Evolutionary conservation across 1,140 invertebrate genomes (phyloP), one percentile per base, ranked within the genome.

Genomic region (Drosophila murphyi): DNA sequence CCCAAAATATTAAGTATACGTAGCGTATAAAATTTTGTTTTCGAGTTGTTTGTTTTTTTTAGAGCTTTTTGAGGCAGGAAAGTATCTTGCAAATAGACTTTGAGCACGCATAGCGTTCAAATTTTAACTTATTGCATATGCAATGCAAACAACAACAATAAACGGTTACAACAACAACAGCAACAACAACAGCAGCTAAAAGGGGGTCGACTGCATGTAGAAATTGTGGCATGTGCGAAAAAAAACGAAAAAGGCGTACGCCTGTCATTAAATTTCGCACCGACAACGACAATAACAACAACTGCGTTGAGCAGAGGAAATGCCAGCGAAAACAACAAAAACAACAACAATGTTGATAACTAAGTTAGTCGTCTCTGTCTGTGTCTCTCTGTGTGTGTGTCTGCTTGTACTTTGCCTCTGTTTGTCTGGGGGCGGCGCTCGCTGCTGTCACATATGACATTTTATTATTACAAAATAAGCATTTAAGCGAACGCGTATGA

Each of bases 391-490:
- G 0, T 74, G 47, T 48, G 28, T 29, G 1, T 34, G 48, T 54
- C 5, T 37, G 20, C 64, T 45, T 72, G 61, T 72, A 37, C 35
- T 65, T 51, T 71, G 68, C 31, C 61, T 64, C 72, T 60, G 41
- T 72, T 52, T 56, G 73, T 76, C 59, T 72, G 69, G 56, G 70
- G 76, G 64, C 72, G 72, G 67, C 67, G 69, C 68, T 76, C 67
- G 61, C 20, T 70, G 70, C 61, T 81, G 68, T 71, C 80, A 74
- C 63, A 85, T 74, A 85, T 81, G 85, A 85, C 72, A 90, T 80
- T 89, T 89, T 89, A 85, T 88, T 89, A 78, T 89, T 89, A 89
- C 85, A 89, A 89, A 83, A 89, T 89, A 88, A 89, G 78, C 85
- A 85, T 88, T 88, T 88, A 85, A 71, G 71, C 80, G 69, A 77